phyloP scores from a whole-genome alignment of 2,888 invertebrate genomes.

The Tyria jacobaeae region DNA sequence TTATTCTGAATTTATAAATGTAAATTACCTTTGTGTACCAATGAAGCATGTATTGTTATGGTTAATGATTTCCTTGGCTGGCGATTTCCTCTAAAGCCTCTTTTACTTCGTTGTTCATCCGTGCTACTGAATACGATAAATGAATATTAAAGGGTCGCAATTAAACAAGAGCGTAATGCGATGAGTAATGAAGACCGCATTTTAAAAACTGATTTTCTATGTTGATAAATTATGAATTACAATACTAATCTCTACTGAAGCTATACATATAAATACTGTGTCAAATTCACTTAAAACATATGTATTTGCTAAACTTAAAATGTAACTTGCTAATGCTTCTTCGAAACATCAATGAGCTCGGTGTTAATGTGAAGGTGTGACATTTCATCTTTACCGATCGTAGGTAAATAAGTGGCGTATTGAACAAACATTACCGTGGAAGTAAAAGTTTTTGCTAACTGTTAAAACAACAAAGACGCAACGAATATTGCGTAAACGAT shows the following conservation, averaged over 20 bases:
- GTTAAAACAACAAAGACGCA: slow-evolving; percentile 37
- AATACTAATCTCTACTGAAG: no score
- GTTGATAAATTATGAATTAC: no score
- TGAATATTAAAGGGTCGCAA: slow-evolving; percentile 31
- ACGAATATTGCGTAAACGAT: slow-evolving; percentile 36
- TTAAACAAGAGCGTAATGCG: slow-evolving; percentile 28
- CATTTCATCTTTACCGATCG: slow-evolving; percentile 9
- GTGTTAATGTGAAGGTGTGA: slow-evolving; percentile 16
- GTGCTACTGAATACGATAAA: slow-evolving; percentile 32
- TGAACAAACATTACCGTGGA: slow-evolving; percentile 18
- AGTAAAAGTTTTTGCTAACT: slow-evolving; percentile 27
- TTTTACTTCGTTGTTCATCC: slow-evolving; percentile 30
- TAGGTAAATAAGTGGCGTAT: not conserved
- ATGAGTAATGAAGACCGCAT: no score
- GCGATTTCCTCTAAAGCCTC: slow-evolving; percentile 36
- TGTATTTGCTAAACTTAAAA: no score
- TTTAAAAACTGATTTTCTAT: no score
- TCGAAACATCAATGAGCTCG: not conserved
- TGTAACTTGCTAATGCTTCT: not conserved
- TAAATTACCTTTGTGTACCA: slow-evolving; percentile 40
- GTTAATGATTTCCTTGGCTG: slow-evolving; percentile 50
- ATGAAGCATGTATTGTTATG: slow-evolving; percentile 43
- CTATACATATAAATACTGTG: not conserved
- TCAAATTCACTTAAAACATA: not conserved
- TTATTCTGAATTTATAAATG: slow-evolving; percentile 47